Percentiles rank a stretch among this genome's conserved stretches.
These are phyloP conservation scores for Dendrolimus kikuchii DNA, from an alignment of 1,140 invertebrate genomes.

Conservation along the genomic window DNA sequence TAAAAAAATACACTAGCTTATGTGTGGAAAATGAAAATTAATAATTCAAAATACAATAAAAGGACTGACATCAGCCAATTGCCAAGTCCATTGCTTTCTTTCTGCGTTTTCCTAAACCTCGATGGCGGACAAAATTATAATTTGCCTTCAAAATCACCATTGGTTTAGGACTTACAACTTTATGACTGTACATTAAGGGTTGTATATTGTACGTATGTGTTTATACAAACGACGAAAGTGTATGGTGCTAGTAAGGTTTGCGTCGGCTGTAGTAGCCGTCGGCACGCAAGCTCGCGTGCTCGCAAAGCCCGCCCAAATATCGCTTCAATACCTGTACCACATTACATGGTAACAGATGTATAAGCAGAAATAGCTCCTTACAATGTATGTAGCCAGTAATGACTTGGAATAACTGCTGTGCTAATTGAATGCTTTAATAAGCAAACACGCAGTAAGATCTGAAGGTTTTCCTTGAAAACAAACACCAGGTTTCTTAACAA, in stretches of 20 bases:
- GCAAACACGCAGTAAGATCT: neutral
- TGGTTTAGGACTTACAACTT: too few species aligned
- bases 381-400: slow-evolving; percentile 14
- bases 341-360: slow-evolving; percentile 21
- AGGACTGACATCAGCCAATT: slow-evolving; percentile 17
- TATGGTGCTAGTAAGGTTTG: slow-evolving; percentile 32
- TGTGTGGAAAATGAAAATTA: slow-evolving; percentile 18
- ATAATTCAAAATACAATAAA: slow-evolving; percentile 19
- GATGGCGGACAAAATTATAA: too few species aligned
- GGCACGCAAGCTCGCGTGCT: slow-evolving; percentile 57
- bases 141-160: too few species aligned
- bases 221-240: too few species aligned
- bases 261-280: slow-evolving; percentile 35
- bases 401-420: slow-evolving; percentile 3
- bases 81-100: slow-evolving; percentile 21
- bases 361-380: slow-evolving; percentile 6
- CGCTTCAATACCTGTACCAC: slow-evolving; percentile 19
- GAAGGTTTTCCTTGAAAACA: too few species aligned
- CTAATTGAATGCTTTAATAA: slow-evolving; percentile 6
- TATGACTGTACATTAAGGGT: too few species aligned
- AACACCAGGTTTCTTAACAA: too few species aligned
- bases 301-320: slow-evolving; percentile 25
- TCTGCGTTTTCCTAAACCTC: slow-evolving; percentile 16
- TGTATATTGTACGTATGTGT: too few species aligned
- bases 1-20: slow-evolving; percentile 8